phyloP scores from a whole-genome alignment of 2,888 invertebrate species.

The Sinodicranocentrus sp. region DNA sequence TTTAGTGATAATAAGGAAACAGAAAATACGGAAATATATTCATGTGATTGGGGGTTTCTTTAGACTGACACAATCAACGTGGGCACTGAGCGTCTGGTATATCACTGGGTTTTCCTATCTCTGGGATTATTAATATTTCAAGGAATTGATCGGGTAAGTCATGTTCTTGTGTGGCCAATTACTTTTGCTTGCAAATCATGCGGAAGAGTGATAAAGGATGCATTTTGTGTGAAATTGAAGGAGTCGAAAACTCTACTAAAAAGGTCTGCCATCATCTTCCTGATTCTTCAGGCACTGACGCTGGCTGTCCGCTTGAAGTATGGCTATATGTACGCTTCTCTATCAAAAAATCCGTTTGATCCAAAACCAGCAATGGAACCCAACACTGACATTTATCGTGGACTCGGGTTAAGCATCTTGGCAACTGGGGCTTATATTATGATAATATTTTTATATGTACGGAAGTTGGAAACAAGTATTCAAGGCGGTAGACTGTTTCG shows the following conservation, averaged over 20 bases:
- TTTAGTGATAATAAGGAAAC: neutral
- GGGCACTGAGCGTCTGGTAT: conserved; percentile 65
- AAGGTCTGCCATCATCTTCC: conserved; percentile 60
- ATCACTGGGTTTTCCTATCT: conserved; percentile 66
- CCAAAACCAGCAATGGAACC: conserved; percentile 5
- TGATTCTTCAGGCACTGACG: conserved; percentile 62
- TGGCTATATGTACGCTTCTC: conserved; percentile 51
- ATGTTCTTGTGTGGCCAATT: too few relatives aligned
- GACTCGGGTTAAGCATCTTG: conserved; percentile 45
- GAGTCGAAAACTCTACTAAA: conserved; percentile 69
- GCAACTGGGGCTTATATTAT: conserved; percentile 63
- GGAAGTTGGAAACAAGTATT: conserved; percentile 49
- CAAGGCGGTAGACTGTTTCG: conserved; percentile 54
- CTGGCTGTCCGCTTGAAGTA: conserved; percentile 63
- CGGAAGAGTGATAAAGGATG: neutral
- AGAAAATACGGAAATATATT: neutral
- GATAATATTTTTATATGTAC: conserved; percentile 60
- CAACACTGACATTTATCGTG: conserved; percentile 26
- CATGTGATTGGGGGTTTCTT: too few relatives aligned
- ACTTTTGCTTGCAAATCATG: neutral
- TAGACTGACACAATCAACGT: conserved; percentile 62
- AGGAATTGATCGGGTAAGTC: conserved; percentile 66
- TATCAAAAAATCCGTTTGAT: neutral
- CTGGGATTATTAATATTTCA: conserved; percentile 67
- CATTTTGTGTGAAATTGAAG: conserved; percentile 15